Percentiles rank a stretch among this genome's conserved stretches.
Conservation (phyloP, 2,113 vertebrate species). For the Shinisaurus crocodilurus region DNA sequence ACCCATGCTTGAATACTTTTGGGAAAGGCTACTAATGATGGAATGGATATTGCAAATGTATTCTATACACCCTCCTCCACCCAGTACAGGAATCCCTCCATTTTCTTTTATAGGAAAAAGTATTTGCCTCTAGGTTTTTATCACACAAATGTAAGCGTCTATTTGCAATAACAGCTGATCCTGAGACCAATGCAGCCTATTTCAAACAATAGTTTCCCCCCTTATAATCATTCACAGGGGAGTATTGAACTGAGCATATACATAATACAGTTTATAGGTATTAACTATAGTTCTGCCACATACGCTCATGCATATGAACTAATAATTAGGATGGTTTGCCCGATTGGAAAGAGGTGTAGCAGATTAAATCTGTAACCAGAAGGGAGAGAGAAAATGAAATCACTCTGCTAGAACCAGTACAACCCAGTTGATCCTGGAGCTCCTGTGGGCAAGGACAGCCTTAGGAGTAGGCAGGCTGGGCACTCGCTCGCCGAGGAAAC, state of each 20-base stretch:
- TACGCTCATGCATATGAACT: not conserved
- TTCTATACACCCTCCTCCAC: not conserved
- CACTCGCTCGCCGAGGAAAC: too few relatives aligned
- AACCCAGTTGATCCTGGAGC: too few relatives aligned
- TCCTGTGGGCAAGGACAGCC: too few relatives aligned
- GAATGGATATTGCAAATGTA: not conserved
- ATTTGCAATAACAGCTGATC: not conserved
- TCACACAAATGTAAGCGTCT: not conserved
- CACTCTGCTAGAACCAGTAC: not conserved
- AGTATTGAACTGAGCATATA: not conserved
- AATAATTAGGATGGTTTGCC: not conserved
- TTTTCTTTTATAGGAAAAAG: not conserved
- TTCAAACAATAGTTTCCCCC: not conserved
- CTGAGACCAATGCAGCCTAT: not conserved
- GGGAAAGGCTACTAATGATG: not conserved
- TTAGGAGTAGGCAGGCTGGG: too few relatives aligned
- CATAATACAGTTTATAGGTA: not conserved
- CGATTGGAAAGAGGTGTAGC: not conserved
- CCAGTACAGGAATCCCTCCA: not conserved
- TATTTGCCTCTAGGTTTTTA: not conserved
- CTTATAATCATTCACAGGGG: not conserved
- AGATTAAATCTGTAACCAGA: not conserved
- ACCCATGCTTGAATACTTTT: not conserved
- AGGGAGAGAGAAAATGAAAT: not conserved
- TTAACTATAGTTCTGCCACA: not conserved